Base-by-base conservation (phyloP, 2,888 invertebrate genomes). In the Adineta ricciae region DNA sequence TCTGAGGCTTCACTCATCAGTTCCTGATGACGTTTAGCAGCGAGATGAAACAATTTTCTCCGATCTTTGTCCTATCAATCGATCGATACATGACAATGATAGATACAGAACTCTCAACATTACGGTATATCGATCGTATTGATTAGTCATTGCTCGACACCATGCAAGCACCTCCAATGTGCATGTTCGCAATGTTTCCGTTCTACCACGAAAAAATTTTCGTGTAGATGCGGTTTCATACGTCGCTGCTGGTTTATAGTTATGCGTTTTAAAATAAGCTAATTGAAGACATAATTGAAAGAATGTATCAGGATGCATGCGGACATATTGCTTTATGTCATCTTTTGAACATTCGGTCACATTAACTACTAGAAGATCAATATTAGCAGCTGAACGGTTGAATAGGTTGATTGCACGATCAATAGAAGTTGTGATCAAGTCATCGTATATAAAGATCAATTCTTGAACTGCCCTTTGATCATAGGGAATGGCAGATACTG, bases 221-320 rank as follows among this genome's bases (percentile, higher is more conserved):
- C 93, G 90, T 87, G 93, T 93, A 11, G 93, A 90, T 0, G 93
- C 93, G 2, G 93, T 93, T 88, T 93, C 93, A 89, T 93, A 93
- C 16, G 92, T 93, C 27, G 93, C 91, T 0, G 92, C 93, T 86
- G 92, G 91, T 86, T 92, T 93, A 89, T 87, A 89, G 27, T 90
- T 88, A 88, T 93, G 92, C 86, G 92, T 88, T 87, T 91, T 91
- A 86, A 90, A 91, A 88, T 93, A 93, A 0, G 93, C 91, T 87
- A 92, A 90, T 87, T 93, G 93, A 86, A 93, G 88, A 0, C 92
- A 90, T 87, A 93, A 90, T 89, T 93, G 93, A 11, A 93, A 90
- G 88, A 92, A 92, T 0, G 93, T 92, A 88, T 93, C 93, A 4
- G 93, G 93, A 89, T 93, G 93, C 49, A 93, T 88, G 84, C 92